phyloP scores from a whole-genome alignment of 1,140 invertebrate species.

The Philotrypesis tridentata region DNA sequence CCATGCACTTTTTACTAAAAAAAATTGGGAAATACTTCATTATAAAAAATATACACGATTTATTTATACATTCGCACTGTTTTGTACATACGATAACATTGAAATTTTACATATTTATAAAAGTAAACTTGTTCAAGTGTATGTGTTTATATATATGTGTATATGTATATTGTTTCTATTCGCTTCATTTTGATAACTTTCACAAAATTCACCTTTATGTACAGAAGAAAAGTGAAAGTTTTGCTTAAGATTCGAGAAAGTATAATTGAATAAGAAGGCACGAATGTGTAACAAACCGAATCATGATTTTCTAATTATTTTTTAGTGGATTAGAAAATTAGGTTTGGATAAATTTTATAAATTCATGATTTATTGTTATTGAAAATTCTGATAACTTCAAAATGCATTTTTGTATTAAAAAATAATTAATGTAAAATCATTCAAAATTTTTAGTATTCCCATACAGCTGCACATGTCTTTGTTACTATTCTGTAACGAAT shows the following conservation, averaged over 20 bases:
- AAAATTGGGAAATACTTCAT: not conserved
- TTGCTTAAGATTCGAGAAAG: constrained; percentile 77
- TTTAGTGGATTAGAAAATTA: not conserved
- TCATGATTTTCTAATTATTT: not conserved
- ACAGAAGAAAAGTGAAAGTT: constrained; percentile 8
- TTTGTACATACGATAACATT: not conserved
- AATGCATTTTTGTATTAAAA: not conserved
- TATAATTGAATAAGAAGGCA: constrained; percentile 97
- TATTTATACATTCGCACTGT: not conserved
- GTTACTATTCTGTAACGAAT: not conserved
- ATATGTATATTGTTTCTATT: not conserved
- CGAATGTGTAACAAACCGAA: constrained; percentile 99
- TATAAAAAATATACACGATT: constrained; percentile 12
- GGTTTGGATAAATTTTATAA: not conserved
- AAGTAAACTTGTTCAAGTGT: not conserved
- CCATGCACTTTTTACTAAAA: not conserved
- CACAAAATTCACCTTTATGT: not conserved
- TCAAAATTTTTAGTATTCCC: not conserved
- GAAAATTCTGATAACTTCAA: too few species aligned
- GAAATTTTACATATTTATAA: not conserved
- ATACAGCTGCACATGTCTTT: not conserved
- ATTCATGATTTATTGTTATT: too few species aligned
- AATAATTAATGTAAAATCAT: not conserved
- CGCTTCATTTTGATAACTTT: not conserved
- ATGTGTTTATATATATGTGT: not conserved